Percentiles rank a stretch among this genome's conserved stretches.
Evolutionary conservation across 2,888 invertebrate genomes (phyloP).

Genomic region (Drosophila multiciliata): DNA sequence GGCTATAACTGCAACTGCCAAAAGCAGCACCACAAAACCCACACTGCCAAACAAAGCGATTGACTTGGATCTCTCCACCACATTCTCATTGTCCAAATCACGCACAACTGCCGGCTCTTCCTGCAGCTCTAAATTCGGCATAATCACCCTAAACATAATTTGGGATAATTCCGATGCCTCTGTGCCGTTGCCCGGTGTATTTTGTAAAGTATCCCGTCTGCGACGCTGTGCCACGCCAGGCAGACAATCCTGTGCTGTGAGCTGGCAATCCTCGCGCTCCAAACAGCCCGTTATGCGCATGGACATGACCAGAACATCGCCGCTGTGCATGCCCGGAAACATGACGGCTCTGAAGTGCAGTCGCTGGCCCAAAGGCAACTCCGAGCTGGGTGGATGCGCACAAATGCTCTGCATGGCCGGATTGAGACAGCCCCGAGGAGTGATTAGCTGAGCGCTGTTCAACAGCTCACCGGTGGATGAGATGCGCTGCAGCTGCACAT

Average conservation of each 20-base stretch:
- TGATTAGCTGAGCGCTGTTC: conserved; percentile 84
- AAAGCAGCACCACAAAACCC: conserved; percentile 70
- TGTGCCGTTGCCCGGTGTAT: conserved; percentile 48
- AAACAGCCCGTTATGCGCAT: conserved; percentile 87
- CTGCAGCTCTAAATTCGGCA: conserved; percentile 45
- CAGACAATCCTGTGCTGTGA: conserved; percentile 75
- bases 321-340: conserved; percentile 87
- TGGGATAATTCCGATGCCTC: conserved; percentile 82
- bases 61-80: conserved; percentile 24
- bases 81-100: background rate
- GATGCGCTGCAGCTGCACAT: conserved; percentile 85
- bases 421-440: conserved; percentile 85
- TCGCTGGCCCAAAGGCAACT: conserved; percentile 85
- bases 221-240: conserved; percentile 64
- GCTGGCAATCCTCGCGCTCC: conserved; percentile 86
- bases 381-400: conserved; percentile 84
- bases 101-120: conserved; percentile 13
- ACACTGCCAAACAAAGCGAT: conserved; percentile 68
- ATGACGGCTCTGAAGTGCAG: conserved; percentile 86
- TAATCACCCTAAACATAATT: conserved; percentile 81
- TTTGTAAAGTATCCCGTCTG: conserved; percentile 49
- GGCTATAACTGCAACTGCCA: conserved; percentile 67
- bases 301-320: conserved; percentile 87
- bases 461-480: conserved; percentile 79
- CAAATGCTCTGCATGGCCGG: conserved; percentile 85